phyloP scores from a whole-genome alignment of 2,888 invertebrate genomes.

The Tetrapedia diversipes region DNA sequence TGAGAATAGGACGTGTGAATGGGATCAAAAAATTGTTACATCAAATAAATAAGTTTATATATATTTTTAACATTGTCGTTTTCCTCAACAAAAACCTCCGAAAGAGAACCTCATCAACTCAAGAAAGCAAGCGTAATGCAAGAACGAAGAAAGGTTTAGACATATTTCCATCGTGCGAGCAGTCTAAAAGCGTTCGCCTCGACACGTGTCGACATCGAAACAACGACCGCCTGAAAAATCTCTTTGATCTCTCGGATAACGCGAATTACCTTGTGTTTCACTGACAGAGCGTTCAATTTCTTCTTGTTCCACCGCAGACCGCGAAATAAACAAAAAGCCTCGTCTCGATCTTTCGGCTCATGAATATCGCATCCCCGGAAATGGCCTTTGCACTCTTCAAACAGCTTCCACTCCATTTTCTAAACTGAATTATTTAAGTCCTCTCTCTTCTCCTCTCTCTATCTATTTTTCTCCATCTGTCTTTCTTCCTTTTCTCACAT shows the following conservation, averaged over 20 bases:
- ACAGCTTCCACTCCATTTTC: conserved; percentile 67
- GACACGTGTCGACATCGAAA: not conserved
- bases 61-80: too few species aligned
- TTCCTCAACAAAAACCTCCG: too few species aligned
- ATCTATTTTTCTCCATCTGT: not conserved
- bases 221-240: not conserved
- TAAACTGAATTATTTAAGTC: conserved; percentile 67
- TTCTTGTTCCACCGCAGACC: conserved; percentile 26
- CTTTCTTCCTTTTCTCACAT: not conserved
- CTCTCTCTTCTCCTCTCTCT: not conserved
- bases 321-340: conserved; percentile 60
- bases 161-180: not conserved
- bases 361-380: conserved; percentile 63
- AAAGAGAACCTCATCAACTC: too few species aligned
- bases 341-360: conserved; percentile 58
- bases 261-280: conserved; percentile 37
- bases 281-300: conserved; percentile 34
- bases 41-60: too few species aligned
- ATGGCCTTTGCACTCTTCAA: conserved; percentile 64
- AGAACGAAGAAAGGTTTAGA: not conserved
- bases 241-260: conserved; percentile 47
- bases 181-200: not conserved
- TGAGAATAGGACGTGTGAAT: too few species aligned
- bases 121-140: too few species aligned
- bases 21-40: too few species aligned